Percentiles rank a stretch among this genome's conserved stretches.
phyloP scores from a whole-genome alignment of 2,888 invertebrate genomes.

The Drosophila recens region DNA sequence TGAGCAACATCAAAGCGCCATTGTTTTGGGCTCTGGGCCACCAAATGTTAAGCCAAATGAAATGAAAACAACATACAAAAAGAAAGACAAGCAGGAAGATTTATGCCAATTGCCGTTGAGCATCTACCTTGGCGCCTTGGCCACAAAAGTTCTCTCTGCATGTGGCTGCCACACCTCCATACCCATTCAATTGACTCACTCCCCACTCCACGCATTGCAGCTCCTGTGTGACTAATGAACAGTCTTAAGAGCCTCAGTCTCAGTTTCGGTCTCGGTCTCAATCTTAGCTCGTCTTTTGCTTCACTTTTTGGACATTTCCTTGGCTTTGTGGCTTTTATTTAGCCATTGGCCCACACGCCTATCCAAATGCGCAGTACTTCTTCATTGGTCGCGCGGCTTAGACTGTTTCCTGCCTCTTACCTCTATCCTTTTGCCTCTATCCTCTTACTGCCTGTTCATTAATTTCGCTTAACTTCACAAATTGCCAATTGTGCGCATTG shows the following conservation, averaged over 20 bases:
- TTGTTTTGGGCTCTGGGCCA: conserved; percentile 63
- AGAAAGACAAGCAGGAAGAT: conserved; percentile 58
- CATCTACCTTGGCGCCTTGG: conserved; percentile 64
- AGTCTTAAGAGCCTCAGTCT: conserved; percentile 46
- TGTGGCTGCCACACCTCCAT: neutral
- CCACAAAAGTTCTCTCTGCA: neutral
- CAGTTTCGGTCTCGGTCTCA: conserved; percentile 5
- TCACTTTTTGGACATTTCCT: conserved; percentile 16
- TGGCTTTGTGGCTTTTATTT: conserved; percentile 55
- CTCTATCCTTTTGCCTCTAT: conserved; percentile 8
- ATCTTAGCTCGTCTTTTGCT: conserved; percentile 9
- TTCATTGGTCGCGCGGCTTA: conserved; percentile 27
- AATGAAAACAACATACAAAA: conserved; percentile 48
- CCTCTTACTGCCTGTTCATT: conserved; percentile 62
- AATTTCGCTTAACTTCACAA: conserved; percentile 82
- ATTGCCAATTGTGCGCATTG: conserved; percentile 81
- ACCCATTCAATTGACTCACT: neutral
- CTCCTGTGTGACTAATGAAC: conserved; percentile 73
- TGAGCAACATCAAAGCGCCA: conserved; percentile 73
- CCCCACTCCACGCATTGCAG: neutral
- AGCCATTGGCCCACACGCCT: conserved; percentile 55
- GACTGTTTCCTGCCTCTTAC: conserved; percentile 25
- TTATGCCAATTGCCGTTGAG: conserved; percentile 73
- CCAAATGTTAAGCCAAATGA: conserved; percentile 63
- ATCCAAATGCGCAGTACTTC: conserved; percentile 21